Evolutionary conservation across 2,113 vertebrate species (phyloP).

Genomic region (Eudyptes chrysolophus): DNA sequence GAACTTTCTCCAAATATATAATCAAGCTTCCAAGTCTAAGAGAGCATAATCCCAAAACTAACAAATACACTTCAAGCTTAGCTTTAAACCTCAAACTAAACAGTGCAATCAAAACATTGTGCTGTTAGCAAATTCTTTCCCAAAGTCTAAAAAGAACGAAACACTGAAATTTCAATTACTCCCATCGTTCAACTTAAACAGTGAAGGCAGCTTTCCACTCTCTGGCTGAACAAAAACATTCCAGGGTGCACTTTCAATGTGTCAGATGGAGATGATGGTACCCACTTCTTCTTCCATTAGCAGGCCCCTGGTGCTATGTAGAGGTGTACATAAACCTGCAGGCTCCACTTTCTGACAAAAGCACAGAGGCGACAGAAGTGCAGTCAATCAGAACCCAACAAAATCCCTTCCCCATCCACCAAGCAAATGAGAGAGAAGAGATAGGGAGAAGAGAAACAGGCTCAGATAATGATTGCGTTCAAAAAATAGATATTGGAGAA

Average conservation of each 20-base stretch:
- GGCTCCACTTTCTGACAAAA: not conserved
- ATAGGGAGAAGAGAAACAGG: not conserved
- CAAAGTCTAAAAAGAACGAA: not conserved
- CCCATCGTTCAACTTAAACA: not conserved
- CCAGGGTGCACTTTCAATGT: not conserved
- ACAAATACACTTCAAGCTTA: conserved; percentile 11
- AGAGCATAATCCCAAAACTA: conserved; percentile 13
- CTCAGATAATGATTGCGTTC: not conserved
- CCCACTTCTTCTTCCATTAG: not conserved
- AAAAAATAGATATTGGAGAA: not conserved
- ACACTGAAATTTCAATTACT: conserved; percentile 4
- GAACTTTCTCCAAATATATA: conserved; percentile 16
- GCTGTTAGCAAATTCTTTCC: conserved; percentile 23
- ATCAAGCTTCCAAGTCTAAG: not conserved
- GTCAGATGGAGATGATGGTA: not conserved
- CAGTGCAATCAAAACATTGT: conserved; percentile 16
- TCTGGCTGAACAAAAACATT: not conserved
- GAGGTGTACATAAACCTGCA: not conserved
- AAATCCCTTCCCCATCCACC: not conserved
- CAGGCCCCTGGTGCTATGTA: not conserved
- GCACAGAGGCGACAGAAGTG: not conserved
- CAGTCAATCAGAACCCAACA: not conserved
- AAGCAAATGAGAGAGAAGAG: not conserved
- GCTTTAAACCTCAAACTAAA: conserved; percentile 43
- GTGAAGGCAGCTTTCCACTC: not conserved